A percentile compares a stretch with the other conserved stretches of the same genome.
These are phyloP conservation scores for Auanema freiburgensis DNA, from an alignment of 2,888 invertebrate species.

Conservation along the genomic window DNA sequence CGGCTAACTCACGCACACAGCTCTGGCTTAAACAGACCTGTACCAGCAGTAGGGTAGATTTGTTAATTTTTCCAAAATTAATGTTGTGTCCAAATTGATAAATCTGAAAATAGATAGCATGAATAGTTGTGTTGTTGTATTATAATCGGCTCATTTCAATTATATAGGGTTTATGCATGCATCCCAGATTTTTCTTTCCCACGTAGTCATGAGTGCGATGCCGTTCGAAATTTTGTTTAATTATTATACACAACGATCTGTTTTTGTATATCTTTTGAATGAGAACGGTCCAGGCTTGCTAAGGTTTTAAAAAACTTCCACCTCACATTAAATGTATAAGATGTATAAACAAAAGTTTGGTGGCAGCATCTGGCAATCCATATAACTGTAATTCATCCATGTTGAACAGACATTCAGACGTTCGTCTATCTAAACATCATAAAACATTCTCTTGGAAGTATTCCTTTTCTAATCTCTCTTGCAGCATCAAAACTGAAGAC, in stretches of 20 bases:
- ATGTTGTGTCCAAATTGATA: no score
- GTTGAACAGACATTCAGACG: no score
- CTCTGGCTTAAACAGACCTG: no score
- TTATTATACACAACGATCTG: constrained; percentile 1
- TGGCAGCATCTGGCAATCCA: no score
- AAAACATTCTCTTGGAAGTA: no score
- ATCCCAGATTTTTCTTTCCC: constrained; percentile 7
- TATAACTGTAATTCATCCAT: no score
- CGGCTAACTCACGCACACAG: no score
- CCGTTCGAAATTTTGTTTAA: neutral
- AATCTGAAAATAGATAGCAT: constrained; percentile 8
- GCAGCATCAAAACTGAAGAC: neutral
- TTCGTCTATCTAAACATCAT: no score
- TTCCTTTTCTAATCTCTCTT: neutral
- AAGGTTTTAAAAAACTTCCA: no score
- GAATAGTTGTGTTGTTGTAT: constrained; percentile 7
- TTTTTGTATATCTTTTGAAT: neutral
- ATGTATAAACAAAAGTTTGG: neutral
- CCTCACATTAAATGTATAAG: neutral
- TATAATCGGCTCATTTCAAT: constrained; percentile 47
- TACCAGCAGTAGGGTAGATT: no score
- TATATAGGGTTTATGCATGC: constrained; percentile 47
- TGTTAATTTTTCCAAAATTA: no score
- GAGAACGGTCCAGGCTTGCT: neutral
- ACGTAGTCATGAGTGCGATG: neutral